phyloP scores from a whole-genome alignment of 2,797 vertebrate genomes.

The Danio jaintianensis region DNA sequence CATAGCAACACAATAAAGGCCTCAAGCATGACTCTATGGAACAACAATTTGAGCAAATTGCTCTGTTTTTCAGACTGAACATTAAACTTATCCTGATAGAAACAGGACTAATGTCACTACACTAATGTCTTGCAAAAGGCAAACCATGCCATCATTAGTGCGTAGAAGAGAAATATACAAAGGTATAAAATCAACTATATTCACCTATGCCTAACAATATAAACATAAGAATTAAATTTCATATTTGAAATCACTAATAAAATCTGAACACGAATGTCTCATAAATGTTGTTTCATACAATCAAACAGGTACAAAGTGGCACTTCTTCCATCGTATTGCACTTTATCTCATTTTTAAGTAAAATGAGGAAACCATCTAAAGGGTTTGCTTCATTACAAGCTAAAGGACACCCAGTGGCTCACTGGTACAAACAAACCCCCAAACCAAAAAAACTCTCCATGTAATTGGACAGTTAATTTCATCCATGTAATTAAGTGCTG shows the following conservation, averaged over 20 bases:
- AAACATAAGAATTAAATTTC: no score
- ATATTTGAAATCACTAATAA: no score
- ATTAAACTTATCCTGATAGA: slow-evolving; percentile 15
- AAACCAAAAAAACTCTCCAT: background rate
- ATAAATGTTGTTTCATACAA: no score
- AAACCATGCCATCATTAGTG: background rate
- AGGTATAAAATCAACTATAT: background rate
- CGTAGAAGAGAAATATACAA: background rate
- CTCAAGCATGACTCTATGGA: background rate
- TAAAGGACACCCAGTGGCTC: background rate
- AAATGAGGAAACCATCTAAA: no score
- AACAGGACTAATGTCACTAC: no score
- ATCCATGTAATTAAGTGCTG: slow-evolving; percentile 5
- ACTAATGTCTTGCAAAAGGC: background rate
- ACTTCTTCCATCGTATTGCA: no score
- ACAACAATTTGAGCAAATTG: slow-evolving; percentile 23
- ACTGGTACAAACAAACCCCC: background rate
- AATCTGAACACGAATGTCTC: no score
- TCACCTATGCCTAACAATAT: background rate
- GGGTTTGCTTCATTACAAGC: no score
- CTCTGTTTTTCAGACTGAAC: slow-evolving; percentile 5
- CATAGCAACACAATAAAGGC: slow-evolving; percentile 2
- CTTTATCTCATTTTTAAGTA: no score
- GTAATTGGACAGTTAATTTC: background rate
- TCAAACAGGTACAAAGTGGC: no score